Percentiles rank a stretch among this genome's conserved stretches.
These are phyloP conservation scores for Sebastes minor DNA, from an alignment of 2,797 vertebrate species.

Conservation along the genomic window DNA sequence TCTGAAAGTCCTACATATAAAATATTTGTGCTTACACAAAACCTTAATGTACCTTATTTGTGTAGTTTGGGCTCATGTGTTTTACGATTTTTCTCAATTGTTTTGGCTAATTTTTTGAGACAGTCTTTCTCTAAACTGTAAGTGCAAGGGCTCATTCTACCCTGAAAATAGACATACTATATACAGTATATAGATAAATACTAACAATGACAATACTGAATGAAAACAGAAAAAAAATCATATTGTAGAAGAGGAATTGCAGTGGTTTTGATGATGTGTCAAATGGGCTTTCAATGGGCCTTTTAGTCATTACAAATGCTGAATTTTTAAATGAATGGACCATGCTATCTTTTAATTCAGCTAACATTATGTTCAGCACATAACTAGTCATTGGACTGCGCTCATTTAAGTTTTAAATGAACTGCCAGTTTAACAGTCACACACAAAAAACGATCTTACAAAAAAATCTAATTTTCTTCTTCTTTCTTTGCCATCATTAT, in stretches of 20 bases:
- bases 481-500: background rate
- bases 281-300: background rate
- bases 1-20: background rate
- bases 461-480: background rate
- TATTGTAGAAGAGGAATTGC: background rate
- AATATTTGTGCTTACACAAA: background rate
- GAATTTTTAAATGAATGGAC: background rate
- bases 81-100: too few relatives aligned
- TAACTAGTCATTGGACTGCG: too few relatives aligned
- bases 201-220: background rate
- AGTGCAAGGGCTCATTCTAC: background rate
- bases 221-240: background rate
- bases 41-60: background rate
- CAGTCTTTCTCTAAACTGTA: too few relatives aligned
- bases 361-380: background rate
- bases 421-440: background rate
- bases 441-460: background rate
- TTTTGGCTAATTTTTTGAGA: too few relatives aligned
- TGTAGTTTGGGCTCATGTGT: background rate
- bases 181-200: background rate
- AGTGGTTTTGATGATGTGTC: background rate
- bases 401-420: background rate
- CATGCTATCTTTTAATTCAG: background rate
- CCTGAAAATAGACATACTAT: background rate
- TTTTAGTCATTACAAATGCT: background rate